Evolutionary conservation across 2,797 vertebrate species (phyloP).

Genomic region (Numenius phaeopus): DNA sequence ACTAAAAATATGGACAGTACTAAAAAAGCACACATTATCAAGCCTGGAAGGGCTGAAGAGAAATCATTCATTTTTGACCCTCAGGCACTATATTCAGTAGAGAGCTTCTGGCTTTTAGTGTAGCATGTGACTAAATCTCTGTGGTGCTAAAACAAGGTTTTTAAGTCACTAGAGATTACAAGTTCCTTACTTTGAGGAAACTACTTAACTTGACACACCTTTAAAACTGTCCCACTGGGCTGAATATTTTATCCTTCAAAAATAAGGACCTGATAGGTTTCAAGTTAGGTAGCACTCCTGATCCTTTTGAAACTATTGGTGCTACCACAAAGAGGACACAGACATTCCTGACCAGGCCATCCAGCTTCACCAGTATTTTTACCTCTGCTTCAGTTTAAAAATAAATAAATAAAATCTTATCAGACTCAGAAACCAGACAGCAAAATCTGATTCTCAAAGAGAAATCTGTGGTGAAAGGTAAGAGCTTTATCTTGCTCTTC

Average conservation of each 20-base stretch:
- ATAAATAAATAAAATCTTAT: not conserved
- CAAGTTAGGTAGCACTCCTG: constrained; percentile 61
- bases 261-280: constrained; percentile 21
- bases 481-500: not conserved
- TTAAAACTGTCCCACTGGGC: not conserved
- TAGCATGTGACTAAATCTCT: not conserved
- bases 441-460: not conserved
- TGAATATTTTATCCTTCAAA: constrained; percentile 22
- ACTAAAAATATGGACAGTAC: not conserved
- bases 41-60: not conserved
- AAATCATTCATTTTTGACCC: not conserved
- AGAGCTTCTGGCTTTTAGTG: not conserved
- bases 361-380: not conserved
- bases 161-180: not conserved
- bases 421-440: not conserved
- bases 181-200: constrained; percentile 22
- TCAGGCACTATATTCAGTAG: not conserved
- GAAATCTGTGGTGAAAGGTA: not conserved
- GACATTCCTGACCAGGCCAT: not conserved
- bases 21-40: not conserved
- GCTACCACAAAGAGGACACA: not conserved
- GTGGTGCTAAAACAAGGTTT: not conserved
- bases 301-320: not conserved
- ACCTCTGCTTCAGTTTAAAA: not conserved
- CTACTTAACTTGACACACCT: constrained; percentile 16